Conservation (phyloP, 2,113 vertebrate species). For the Sorex araneus region DNA sequence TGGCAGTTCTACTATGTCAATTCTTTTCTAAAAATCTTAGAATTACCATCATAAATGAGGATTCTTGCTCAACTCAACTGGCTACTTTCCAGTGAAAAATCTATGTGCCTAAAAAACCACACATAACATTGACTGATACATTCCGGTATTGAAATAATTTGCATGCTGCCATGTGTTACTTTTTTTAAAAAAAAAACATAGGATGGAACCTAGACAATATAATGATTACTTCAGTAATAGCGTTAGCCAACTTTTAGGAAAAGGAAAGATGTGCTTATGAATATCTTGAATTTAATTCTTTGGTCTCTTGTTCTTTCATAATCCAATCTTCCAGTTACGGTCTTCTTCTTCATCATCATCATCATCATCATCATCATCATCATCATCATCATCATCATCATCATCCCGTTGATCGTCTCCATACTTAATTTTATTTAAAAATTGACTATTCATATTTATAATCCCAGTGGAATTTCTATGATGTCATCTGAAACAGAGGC, state of each 20-base stretch:
- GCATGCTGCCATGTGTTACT: neutral
- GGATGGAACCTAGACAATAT: neutral
- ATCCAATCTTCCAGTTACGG: neutral
- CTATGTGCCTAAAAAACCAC: conserved; percentile 9
- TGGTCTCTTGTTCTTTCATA: neutral
- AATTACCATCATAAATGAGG: neutral
- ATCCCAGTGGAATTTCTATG: too few species aligned
- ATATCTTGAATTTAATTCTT: conserved; percentile 23
- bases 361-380: too few species aligned
- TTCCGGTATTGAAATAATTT: conserved; percentile 52
- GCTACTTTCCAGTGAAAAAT: conserved; percentile 13
- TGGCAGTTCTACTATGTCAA: neutral
- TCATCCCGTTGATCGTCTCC: too few species aligned
- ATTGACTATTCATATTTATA: too few species aligned
- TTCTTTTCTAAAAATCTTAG: conserved; percentile 37
- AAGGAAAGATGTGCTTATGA: neutral
- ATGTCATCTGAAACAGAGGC: too few species aligned
- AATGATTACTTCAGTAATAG: conserved; percentile 29
- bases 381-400: too few species aligned
- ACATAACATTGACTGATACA: conserved; percentile 23
- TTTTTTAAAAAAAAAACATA: neutral
- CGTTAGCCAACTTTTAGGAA: neutral
- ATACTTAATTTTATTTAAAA: neutral
- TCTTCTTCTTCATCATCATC: too few species aligned
- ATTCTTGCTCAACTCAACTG: neutral